Percentiles rank a stretch among this genome's conserved stretches.
These are phyloP conservation scores for Oryzias curvinotus DNA, from an alignment of 2,113 vertebrate species.

Conservation along the genomic window DNA sequence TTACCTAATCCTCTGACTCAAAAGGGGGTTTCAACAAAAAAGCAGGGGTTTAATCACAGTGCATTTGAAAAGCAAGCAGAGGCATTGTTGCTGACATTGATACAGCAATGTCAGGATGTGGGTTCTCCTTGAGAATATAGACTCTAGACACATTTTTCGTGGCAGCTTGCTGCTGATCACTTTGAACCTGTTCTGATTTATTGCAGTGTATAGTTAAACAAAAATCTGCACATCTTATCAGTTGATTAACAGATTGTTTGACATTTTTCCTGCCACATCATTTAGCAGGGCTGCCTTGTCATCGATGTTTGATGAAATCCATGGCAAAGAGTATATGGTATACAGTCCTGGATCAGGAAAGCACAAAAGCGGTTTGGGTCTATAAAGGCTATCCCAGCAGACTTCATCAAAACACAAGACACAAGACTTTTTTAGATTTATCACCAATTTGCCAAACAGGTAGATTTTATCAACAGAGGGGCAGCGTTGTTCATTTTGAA, in stretches of 20 bases:
- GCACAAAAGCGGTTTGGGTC: constrained; percentile 1
- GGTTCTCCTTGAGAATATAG: constrained; percentile 14
- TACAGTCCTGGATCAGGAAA: constrained; percentile 15
- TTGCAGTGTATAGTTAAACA: constrained; percentile 12
- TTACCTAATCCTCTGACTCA: constrained; percentile 25
- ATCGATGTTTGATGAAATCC: constrained; percentile 8
- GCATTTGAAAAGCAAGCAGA: constrained; percentile 17
- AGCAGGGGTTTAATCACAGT: constrained; percentile 24
- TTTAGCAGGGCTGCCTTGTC: constrained; percentile 35
- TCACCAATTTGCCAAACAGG: constrained; percentile 67
- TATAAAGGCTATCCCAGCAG: constrained; percentile 17
- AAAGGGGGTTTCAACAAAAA: constrained; percentile 27
- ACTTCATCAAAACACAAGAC: constrained; percentile 26
- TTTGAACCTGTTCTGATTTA: constrained; percentile 9
- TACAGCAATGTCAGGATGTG: constrained; percentile 23
- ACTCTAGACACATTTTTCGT: constrained; percentile 6
- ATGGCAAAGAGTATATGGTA: constrained; percentile 12
- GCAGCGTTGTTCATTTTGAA: constrained; percentile 51
- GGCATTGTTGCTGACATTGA: constrained; percentile 21
- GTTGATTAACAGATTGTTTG: constrained; percentile 38
- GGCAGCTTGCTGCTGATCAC: constrained; percentile 23
- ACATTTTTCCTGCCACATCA: constrained; percentile 27
- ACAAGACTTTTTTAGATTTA: constrained; percentile 44
- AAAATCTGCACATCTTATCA: constrained; percentile 17
- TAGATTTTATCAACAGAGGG: constrained; percentile 28